phyloP scores from a whole-genome alignment of 2,797 vertebrate genomes.

The Choloepus didactylus region DNA sequence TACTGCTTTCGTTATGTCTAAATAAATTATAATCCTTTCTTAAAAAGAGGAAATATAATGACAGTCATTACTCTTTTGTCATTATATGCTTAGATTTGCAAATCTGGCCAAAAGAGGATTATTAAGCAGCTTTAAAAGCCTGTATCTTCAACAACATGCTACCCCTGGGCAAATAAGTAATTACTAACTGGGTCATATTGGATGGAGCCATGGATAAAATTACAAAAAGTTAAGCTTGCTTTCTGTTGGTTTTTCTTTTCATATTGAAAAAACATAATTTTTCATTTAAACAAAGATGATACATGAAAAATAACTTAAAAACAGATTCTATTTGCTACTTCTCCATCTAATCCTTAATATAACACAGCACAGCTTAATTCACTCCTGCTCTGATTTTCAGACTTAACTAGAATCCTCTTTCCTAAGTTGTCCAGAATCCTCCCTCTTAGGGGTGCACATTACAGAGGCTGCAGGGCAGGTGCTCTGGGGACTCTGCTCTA shows the following conservation, averaged over 20 bases:
- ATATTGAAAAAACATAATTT: not conserved
- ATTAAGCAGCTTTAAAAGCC: not conserved
- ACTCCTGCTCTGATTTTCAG: not conserved
- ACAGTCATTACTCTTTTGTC: not conserved
- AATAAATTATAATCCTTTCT: not conserved
- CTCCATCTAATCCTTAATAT: not conserved
- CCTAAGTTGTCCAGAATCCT: not conserved
- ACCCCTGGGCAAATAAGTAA: not conserved
- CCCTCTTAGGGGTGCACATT: not conserved
- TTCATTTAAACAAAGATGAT: slow-evolving; percentile 45
- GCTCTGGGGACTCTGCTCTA: not conserved
- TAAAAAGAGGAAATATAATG: slow-evolving; percentile 31
- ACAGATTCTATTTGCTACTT: not conserved
- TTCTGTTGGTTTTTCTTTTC: slow-evolving; percentile 23
- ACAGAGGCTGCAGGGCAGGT: not conserved
- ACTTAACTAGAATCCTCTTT: not conserved
- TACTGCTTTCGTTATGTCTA: not conserved
- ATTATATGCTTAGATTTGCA: not conserved
- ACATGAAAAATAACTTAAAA: not conserved
- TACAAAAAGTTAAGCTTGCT: not conserved
- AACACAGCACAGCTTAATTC: not conserved
- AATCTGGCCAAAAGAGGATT: not conserved
- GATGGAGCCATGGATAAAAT: not conserved
- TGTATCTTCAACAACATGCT: not conserved
- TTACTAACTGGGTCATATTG: not conserved